phyloP scores from a whole-genome alignment of 2,888 invertebrate genomes.

The Drosophila meridionalis region DNA sequence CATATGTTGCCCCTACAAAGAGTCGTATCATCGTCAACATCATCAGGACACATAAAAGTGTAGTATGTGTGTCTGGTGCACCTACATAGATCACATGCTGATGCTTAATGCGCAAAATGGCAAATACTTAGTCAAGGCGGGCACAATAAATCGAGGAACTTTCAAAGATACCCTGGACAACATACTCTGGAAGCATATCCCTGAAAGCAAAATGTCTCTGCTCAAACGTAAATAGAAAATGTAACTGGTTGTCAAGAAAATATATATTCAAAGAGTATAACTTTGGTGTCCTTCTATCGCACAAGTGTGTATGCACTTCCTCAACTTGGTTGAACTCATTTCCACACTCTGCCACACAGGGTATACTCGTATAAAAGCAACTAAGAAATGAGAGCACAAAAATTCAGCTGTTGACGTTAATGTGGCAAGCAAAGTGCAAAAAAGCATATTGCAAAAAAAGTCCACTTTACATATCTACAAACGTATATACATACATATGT shows the following conservation, averaged over 20 bases:
- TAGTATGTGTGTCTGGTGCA: neutral
- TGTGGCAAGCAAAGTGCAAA: slow-evolving; percentile 47
- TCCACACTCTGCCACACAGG: slow-evolving; percentile 5
- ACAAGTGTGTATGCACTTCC: neutral
- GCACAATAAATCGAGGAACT: slow-evolving; percentile 19
- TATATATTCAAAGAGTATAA: neutral
- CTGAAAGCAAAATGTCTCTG: neutral
- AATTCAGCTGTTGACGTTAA: slow-evolving; percentile 64
- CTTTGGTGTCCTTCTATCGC: too few species aligned
- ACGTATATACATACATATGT: neutral
- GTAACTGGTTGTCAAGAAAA: neutral
- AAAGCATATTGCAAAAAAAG: slow-evolving; percentile 31
- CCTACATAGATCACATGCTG: slow-evolving; percentile 9
- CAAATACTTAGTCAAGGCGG: slow-evolving; percentile 54
- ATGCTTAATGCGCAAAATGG: slow-evolving; percentile 63
- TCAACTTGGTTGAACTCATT: slow-evolving; percentile 10
- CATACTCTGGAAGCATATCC: neutral
- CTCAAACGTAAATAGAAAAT: neutral
- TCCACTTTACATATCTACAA: slow-evolving; percentile 11
- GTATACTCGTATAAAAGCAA: slow-evolving; percentile 47
- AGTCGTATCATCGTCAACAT: slow-evolving; percentile 23
- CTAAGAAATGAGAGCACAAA: slow-evolving; percentile 63
- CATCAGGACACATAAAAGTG: slow-evolving; percentile 3
- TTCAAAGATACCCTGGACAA: slow-evolving; percentile 7
- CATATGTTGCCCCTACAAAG: slow-evolving; percentile 56